Base-by-base conservation (phyloP, 2,797 vertebrate species). In the Sebastes oblongus region DNA sequence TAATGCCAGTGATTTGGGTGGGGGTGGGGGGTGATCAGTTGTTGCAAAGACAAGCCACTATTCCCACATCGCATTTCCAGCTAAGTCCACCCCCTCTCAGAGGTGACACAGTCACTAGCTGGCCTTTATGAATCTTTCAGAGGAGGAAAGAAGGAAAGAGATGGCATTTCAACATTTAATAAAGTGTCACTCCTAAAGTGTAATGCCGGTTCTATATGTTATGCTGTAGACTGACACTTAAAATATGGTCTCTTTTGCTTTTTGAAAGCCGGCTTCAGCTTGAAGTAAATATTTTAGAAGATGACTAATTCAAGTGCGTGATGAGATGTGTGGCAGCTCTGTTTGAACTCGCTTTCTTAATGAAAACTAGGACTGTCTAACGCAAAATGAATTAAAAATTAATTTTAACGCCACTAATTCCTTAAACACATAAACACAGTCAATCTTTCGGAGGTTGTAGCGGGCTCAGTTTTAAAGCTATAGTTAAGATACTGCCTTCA, bases 111-210 rank as follows among this genome's bases (percentile, higher is more conserved):
- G 87, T 83, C 86, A 71, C 82, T 84, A 75, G 88, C 70, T 92
- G 92, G 91, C 90, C 92, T 95, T 94, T 92, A 91, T 92, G 80
- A 88, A 89, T 93, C 77, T 93, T 92, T 93, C 76, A 86, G 75
- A 72, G 64, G 61, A 34, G 77, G 55, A 39, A 39, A 72, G 66
- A 52, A 66, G 66, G 61, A 67, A 77, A 76, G 84, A 82, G 76
- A 81, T 89, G 82, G 64, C 85, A 87, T 89, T 91, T 92, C 72
- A 72, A 34, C 80, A 66, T 89, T 90, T 89, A 87, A 91, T 90
- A 75, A 88, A 80, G 65, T 80, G 71, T 42, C 34, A 64, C 73
- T 84, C 68, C 77, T 85, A 67, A 30, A 69, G 81, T 80, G 75
- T 75, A 68, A 78, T 30, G 72, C 58, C 4, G 55, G 34, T 54